These are phyloP conservation scores for Sarcoramphus papa DNA, from an alignment of 2,797 vertebrate genomes.

Conservation along the genomic window DNA sequence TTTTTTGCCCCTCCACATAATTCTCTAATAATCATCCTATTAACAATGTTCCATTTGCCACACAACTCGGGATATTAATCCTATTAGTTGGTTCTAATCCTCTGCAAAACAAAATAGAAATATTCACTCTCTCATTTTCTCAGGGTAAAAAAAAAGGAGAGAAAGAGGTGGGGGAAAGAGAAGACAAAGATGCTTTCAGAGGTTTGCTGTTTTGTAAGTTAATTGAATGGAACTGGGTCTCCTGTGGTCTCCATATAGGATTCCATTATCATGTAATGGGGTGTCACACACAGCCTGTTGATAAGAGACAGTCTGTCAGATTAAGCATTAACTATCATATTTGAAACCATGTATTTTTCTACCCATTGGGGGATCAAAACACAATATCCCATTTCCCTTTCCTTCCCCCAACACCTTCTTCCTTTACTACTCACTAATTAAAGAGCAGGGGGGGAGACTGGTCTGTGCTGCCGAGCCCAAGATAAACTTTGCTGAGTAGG, in stretches of 20 bases:
- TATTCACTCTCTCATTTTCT: slow-evolving; percentile 35
- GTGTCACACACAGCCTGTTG: slow-evolving; percentile 27
- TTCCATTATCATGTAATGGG: slow-evolving; percentile 59
- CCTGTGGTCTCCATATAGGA: slow-evolving; percentile 18
- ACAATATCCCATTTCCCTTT: neutral
- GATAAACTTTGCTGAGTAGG: slow-evolving; percentile 44
- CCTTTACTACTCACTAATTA: slow-evolving; percentile 20
- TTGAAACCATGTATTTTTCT: slow-evolving; percentile 24
- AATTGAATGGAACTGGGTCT: slow-evolving; percentile 52
- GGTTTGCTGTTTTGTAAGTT: slow-evolving; percentile 34
- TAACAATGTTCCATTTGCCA: slow-evolving; percentile 64
- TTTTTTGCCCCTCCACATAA: slow-evolving; percentile 47
- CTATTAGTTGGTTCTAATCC: slow-evolving; percentile 60
- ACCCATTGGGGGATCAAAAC: slow-evolving; percentile 38
- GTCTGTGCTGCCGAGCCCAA: neutral
- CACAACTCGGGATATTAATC: slow-evolving; percentile 60
- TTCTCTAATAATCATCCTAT: slow-evolving; percentile 62
- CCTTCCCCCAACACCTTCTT: neutral
- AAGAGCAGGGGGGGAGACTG: neutral
- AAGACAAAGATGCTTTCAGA: slow-evolving; percentile 35
- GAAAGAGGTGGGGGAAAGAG: neutral
- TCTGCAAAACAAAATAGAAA: slow-evolving; percentile 57
- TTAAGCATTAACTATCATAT: slow-evolving; percentile 48
- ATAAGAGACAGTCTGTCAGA: slow-evolving; percentile 54
- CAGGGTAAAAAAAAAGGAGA: neutral